Evolutionary conservation across 2,113 vertebrate genomes (phyloP).

Genomic region (Pluvianellus socialis): DNA sequence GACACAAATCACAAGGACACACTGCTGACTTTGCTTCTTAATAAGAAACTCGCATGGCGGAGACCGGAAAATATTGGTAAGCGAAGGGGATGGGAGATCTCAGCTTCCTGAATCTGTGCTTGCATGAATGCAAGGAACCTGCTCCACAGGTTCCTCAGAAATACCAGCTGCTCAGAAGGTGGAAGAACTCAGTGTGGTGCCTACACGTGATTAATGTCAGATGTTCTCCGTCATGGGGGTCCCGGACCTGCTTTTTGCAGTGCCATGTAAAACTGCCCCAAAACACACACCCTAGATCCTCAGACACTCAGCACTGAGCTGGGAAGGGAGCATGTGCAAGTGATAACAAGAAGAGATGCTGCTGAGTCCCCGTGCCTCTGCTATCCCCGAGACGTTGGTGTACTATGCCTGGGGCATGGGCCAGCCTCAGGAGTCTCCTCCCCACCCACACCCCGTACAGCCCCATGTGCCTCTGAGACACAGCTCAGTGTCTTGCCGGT

Average conservation of each 20-base stretch:
- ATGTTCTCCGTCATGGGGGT: not conserved
- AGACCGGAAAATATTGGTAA: slow-evolving; percentile 61
- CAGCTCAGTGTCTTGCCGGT: not conserved
- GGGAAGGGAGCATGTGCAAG: not conserved
- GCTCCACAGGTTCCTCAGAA: not conserved
- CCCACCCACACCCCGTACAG: not conserved
- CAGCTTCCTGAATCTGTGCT: not conserved
- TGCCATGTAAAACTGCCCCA: not conserved
- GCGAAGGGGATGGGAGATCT: not conserved
- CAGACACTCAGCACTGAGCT: not conserved
- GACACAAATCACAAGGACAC: slow-evolving; percentile 45
- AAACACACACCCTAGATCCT: fast-evolving
- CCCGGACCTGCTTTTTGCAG: not conserved
- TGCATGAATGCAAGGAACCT: not conserved
- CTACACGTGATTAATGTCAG: not conserved
- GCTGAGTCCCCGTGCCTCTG: not conserved
- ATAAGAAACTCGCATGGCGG: slow-evolving; percentile 45
- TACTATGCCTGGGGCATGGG: too few relatives aligned
- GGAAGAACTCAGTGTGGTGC: not conserved
- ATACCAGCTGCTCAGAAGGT: not conserved
- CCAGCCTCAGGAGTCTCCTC: not conserved
- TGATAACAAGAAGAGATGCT: not conserved
- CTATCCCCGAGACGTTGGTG: fast-evolving
- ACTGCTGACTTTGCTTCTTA: slow-evolving; percentile 65
- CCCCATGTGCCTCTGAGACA: fast-evolving